These are phyloP conservation scores for Sinocyclocheilus rhinocerous DNA, from an alignment of 2,113 vertebrate species.

Conservation along the genomic window DNA sequence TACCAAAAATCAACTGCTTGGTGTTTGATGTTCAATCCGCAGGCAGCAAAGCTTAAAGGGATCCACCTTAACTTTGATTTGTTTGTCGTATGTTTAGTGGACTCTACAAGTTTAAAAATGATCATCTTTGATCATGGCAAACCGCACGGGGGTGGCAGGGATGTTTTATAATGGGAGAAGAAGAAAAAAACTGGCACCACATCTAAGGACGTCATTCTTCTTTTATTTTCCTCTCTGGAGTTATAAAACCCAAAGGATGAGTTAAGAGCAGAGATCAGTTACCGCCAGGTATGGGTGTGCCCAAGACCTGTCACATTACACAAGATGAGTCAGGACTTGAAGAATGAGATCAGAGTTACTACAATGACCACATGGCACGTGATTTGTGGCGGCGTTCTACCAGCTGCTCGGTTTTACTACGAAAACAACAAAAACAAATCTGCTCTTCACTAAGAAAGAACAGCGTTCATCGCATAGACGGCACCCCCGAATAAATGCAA, in stretches of 20 bases:
- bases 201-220: constrained; percentile 58
- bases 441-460: background rate
- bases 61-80: constrained; percentile 58
- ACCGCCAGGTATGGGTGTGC: constrained; percentile 63
- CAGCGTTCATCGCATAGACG: background rate
- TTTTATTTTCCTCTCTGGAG: constrained; percentile 39
- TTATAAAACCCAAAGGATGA: constrained; percentile 56
- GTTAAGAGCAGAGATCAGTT: constrained; percentile 51
- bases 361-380: constrained; percentile 40
- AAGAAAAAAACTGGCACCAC: constrained; percentile 56
- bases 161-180: constrained; percentile 3
- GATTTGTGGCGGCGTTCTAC: constrained; percentile 54
- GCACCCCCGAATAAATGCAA: background rate
- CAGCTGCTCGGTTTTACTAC: constrained; percentile 13
- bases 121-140: constrained; percentile 64
- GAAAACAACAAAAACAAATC: constrained; percentile 13
- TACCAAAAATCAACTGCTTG: constrained; percentile 53
- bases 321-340: constrained; percentile 27
- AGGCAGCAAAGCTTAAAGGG: constrained; percentile 51
- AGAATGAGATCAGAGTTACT: constrained; percentile 49
- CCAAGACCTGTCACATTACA: constrained; percentile 42
- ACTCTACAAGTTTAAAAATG: constrained; percentile 48
- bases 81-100: constrained; percentile 53
- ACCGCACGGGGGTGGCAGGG: constrained; percentile 46
- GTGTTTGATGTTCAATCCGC: constrained; percentile 55